Percentiles rank a stretch among this genome's conserved stretches.
phyloP scores from a whole-genome alignment of 35 echinoderm and acorn worm species.

The Lytechinus pictus region DNA sequence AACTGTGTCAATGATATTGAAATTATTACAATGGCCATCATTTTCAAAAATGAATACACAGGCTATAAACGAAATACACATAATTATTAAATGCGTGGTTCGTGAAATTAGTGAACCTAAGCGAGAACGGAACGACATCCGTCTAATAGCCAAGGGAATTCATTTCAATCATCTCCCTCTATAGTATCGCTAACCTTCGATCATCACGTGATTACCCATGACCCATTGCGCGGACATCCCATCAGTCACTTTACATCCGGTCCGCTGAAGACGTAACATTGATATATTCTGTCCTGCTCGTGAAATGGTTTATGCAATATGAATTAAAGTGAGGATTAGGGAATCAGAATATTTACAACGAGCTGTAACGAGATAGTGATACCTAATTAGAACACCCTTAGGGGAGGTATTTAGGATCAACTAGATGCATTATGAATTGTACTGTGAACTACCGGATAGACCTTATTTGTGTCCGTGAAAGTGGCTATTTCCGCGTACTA shows the following conservation, averaged over 20 bases:
- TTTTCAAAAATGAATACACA: neutral
- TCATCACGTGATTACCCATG: neutral
- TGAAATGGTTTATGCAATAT: slow-evolving; percentile 13
- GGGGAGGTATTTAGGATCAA: neutral
- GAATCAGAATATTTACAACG: slow-evolving; percentile 2
- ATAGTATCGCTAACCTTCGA: neutral
- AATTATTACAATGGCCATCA: neutral
- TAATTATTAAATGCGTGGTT: neutral
- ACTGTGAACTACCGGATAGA: neutral
- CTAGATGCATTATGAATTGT: neutral
- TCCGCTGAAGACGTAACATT: neutral
- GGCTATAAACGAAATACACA: neutral
- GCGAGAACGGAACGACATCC: neutral
- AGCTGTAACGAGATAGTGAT: slow-evolving; percentile 17
- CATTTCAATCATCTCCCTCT: neutral
- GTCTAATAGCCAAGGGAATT: neutral
- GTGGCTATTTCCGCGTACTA: neutral
- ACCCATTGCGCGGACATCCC: slow-evolving; percentile 6
- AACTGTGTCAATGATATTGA: neutral
- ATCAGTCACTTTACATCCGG: neutral
- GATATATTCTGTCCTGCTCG: neutral
- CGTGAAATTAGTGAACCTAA: neutral
- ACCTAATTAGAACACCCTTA: neutral
- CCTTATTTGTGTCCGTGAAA: neutral
- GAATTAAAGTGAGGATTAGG: neutral